Percentiles rank a stretch among this genome's conserved stretches.
Evolutionary conservation across 2,888 invertebrate genomes (phyloP).

Genomic region (Torymus texanus): DNA sequence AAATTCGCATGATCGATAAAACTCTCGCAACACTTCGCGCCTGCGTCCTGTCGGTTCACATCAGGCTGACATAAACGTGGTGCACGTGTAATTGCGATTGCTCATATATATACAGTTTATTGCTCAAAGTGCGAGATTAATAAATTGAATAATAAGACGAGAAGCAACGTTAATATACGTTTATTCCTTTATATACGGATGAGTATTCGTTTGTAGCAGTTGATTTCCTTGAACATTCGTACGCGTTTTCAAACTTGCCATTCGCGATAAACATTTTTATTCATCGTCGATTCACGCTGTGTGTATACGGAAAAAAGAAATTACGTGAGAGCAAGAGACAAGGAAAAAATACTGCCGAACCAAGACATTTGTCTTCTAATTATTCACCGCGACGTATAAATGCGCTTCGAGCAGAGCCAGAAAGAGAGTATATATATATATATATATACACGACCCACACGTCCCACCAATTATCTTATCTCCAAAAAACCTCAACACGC

Average conservation of each 20-base stretch:
- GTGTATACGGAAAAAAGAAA: background rate
- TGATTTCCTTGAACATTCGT: constrained; percentile 11
- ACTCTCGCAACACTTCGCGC: background rate
- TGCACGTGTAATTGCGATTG: constrained; percentile 14
- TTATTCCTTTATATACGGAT: background rate
- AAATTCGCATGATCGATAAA: constrained; percentile 25
- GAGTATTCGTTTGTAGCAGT: background rate
- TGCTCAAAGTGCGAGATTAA: constrained; percentile 28
- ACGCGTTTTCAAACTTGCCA: background rate
- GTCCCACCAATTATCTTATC: constrained; percentile 50
- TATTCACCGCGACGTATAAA: constrained; percentile 4
- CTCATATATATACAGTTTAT: background rate
- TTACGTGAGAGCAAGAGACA: background rate
- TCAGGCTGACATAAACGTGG: constrained; percentile 12
- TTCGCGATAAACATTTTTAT: constrained; percentile 45
- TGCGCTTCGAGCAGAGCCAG: background rate
- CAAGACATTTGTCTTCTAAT: constrained; percentile 37
- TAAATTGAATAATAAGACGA: constrained; percentile 12
- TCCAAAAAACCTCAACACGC: constrained; percentile 30
- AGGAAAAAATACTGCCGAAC: background rate
- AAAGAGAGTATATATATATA: no score
- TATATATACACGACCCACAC: background rate
- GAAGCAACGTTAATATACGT: background rate
- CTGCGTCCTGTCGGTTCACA: constrained; percentile 5
- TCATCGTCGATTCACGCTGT: background rate